Base-by-base conservation (phyloP, 2,113 vertebrate species). In the Phylloscopus trochilus region DNA sequence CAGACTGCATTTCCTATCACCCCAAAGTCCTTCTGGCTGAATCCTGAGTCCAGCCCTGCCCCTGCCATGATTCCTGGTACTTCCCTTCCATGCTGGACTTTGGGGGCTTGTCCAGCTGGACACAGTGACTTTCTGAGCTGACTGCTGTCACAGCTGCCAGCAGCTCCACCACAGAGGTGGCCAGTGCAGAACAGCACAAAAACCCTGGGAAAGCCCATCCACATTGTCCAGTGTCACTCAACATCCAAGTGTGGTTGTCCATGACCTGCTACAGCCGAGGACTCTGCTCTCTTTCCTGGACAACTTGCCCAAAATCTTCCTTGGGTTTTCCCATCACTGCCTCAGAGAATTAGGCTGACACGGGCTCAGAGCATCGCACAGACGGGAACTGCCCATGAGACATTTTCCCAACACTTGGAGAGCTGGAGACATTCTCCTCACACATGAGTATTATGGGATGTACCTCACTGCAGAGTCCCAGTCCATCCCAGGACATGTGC, bases 1-100 rank as follows among this genome's bases (percentile, higher is more conserved):
- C 82, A 93, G 94, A 44, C 68, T 93, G 95, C 95, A 89, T 87
- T 81, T 91, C 51, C 73, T 41, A 89, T 90, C 56, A 86, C 76
- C 91, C 70, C 82, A 33, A 59, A 93, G 88, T 23, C 92, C 84
- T 86, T 33, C 85, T 81, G 58, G 6, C 46, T 23, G n/a, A 27
- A 35, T 43, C 69, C 69, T 0, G 2, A 84, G 53, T 8, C 46
- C 81, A 62, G 77, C 58, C n/a, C 64, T 67, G 74, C 58, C 47
- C 49, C 43, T 27, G 23, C 67, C 87, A 16, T 46, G 44, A 83
- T 33, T 68, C 28, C 77, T 46, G 41, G 20, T 1, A 1, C 33
- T 87, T 52, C 58, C 27, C 58, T 46, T 39, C 23, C 55, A 3
- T 2, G 4, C 11, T 64, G 60, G 31, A 18, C 46, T 37, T 58